A percentile compares a stretch with the other conserved stretches of the same genome.
These are phyloP conservation scores for Apostichopus leukothele DNA, from an alignment of 53 echinoderm and acorn worm species.

Conservation along the genomic window DNA sequence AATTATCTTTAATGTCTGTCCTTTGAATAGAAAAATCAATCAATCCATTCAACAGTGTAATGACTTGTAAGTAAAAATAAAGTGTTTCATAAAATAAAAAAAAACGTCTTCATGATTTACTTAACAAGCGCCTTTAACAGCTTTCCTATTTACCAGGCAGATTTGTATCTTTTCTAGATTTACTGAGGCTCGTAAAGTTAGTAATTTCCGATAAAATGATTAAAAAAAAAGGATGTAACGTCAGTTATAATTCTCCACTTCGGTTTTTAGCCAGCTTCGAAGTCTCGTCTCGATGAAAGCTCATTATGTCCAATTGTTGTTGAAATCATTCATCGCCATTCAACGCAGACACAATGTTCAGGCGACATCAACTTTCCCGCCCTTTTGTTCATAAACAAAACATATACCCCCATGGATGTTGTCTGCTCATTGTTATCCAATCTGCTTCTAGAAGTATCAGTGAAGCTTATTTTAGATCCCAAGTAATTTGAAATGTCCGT, in stretches of 20 bases:
- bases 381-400: slow-evolving; percentile 34
- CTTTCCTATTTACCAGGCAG: background rate
- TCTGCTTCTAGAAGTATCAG: slow-evolving; percentile 21
- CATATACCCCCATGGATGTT: slow-evolving; percentile 22
- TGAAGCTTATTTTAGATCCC: slow-evolving; percentile 24
- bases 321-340: background rate
- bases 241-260: too few relatives aligned
- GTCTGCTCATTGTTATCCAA: background rate
- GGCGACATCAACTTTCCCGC: slow-evolving; percentile 13
- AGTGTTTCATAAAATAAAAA: background rate
- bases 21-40: background rate
- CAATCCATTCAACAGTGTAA: background rate
- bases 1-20: background rate
- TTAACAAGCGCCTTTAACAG: background rate
- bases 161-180: background rate
- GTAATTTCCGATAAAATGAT: background rate
- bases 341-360: slow-evolving; percentile 2
- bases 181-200: background rate
- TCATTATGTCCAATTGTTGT: slow-evolving; percentile 36
- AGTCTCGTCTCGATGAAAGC: slow-evolving; percentile 12
- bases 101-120: background rate
- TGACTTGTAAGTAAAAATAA: background rate
- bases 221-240: background rate
- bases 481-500: background rate
- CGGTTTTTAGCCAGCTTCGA: background rate